Conservation (phyloP, 1,140 invertebrate species). For the Aphelinus certus region DNA sequence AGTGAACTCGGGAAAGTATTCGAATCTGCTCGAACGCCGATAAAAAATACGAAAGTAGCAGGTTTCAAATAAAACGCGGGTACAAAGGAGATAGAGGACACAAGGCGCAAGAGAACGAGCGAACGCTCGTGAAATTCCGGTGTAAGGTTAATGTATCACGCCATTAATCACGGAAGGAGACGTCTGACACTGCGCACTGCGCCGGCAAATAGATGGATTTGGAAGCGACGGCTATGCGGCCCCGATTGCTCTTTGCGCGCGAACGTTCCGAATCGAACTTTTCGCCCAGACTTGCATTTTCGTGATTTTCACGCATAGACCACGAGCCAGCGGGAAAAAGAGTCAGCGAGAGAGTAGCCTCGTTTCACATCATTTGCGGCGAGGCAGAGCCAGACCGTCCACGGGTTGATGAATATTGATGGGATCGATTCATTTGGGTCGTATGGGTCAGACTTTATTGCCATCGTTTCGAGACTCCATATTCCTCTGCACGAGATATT, state of each 20-base stretch:
- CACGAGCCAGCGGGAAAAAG: background rate
- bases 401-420: conserved; percentile 22
- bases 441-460: background rate
- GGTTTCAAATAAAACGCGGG: no score
- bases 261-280: conserved; percentile 33
- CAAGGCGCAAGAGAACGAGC: background rate
- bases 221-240: conserved; percentile 32
- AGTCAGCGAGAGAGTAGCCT: conserved; percentile 3
- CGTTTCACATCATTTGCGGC: conserved; percentile 19
- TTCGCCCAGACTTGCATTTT: conserved; percentile 13
- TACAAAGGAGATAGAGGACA: background rate
- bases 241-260: background rate
- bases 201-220: conserved; percentile 44
- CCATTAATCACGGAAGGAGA: conserved; percentile 44
- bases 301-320: background rate
- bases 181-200: conserved; percentile 10
- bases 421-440: conserved; percentile 14
- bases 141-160: conserved; percentile 42
- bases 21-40: background rate
- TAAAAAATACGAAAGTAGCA: no score
- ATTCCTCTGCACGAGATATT: no score
- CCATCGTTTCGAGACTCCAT: no score
- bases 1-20: background rate
- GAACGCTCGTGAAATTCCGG: conserved; percentile 22
- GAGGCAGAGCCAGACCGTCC: background rate